These are phyloP conservation scores for Tamias sibiricus DNA, from an alignment of 2,113 vertebrate genomes.

Conservation along the genomic window DNA sequence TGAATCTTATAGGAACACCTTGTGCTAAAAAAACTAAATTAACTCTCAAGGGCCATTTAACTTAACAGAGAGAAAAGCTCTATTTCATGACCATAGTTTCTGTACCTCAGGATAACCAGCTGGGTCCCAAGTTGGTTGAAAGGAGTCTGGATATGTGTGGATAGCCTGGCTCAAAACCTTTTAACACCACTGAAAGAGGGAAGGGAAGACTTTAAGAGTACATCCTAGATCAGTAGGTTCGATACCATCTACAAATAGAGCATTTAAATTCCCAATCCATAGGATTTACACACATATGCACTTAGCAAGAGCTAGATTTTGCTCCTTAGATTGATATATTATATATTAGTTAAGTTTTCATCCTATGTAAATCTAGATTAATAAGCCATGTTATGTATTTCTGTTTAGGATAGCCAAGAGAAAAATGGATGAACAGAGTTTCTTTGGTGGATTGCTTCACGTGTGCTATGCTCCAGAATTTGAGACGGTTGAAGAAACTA, in stretches of 20 bases:
- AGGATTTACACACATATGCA: not conserved
- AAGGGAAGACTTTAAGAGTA: not conserved
- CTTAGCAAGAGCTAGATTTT: not conserved
- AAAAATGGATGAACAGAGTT: constrained; percentile 95
- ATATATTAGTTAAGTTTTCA: constrained; percentile 1
- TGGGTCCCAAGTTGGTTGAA: constrained; percentile 5
- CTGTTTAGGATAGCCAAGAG: constrained; percentile 93
- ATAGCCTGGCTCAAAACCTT: not conserved
- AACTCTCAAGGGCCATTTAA: not conserved
- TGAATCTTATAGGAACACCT: not conserved
- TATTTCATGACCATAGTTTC: not conserved
- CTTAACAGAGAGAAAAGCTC: not conserved
- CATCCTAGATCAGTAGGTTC: not conserved
- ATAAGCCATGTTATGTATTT: constrained; percentile 35
- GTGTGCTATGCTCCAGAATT: constrained; percentile 98
- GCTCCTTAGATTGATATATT: not conserved
- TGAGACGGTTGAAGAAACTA: constrained; percentile 96
- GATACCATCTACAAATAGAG: not conserved
- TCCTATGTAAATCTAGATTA: constrained; percentile 11
- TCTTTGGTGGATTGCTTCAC: constrained; percentile 96
- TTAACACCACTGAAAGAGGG: not conserved
- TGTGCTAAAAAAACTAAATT: constrained; percentile 13
- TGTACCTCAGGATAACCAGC: not conserved
- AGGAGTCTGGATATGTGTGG: not conserved
- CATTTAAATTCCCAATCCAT: not conserved